Evolutionary conservation across 2,888 invertebrate species (phyloP), one percentile per base, ranked within the genome.

Genomic region (Julus scandinavius): DNA sequence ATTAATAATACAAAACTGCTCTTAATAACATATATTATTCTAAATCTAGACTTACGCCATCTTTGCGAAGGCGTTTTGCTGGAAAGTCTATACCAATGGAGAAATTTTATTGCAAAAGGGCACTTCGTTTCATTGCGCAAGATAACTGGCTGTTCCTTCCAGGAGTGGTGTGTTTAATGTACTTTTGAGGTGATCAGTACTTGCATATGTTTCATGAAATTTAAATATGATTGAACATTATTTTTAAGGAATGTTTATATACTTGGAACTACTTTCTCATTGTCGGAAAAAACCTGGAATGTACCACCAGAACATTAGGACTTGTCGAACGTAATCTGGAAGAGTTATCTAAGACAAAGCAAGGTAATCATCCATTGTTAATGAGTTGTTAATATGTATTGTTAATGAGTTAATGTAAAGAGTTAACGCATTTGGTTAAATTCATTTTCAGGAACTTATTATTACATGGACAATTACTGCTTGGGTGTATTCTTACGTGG

Each of bases 1-100:
- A 15, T 45, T 11, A 72, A 54, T 87, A 87, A 72, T 13, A 9
- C 29, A 13, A 40, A 17, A 80, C 63, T 45, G 6, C 13, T 2
- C n/a, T 7, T 63, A 4, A 49, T 1, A 86, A 17, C 5, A 4
- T 87, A 58, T 87, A 4, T 17, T 15, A 84, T 9, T 86, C 49
- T 83, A 5, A 63, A 63, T 6, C 11, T 41, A 88, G 88, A 84
- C 29, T 17, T 29, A 84, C 72, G 9, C 88, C 88, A 45, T 9
- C 83, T 49, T 20, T 88, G 49, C 9, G 41, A 84, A 45, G n/a
- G 49, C 54, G 72, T 20, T 97, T 99, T 88, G 98, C 98, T 49
- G 99, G 99, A 0, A 99, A 99, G 93, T 98, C 98, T 0, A 93
- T 99, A 90, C 99, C 99, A 1, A 96, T 99, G 95, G 99, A 99